phyloP scores from a whole-genome alignment of 2,797 vertebrate species.

The Bradypus variegatus region DNA sequence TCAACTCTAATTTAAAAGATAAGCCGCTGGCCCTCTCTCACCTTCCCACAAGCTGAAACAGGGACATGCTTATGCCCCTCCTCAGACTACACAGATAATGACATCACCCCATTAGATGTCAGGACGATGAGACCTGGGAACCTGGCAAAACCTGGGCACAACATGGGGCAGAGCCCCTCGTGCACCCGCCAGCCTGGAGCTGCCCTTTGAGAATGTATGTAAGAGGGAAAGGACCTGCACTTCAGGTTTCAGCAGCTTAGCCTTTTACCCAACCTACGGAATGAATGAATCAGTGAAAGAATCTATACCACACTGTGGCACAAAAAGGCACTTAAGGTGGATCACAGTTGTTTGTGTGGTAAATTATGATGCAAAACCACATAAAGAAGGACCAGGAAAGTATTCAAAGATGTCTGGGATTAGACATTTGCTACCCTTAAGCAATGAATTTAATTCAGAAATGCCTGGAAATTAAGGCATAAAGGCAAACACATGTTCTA shows the following conservation, averaged over 20 bases:
- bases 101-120: not conserved
- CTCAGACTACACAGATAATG: not conserved
- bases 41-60: not conserved
- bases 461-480: not conserved
- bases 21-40: not conserved
- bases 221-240: not conserved
- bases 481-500: not conserved
- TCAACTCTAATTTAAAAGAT: not conserved
- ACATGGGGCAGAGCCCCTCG: not conserved
- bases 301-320: not conserved
- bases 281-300: not conserved
- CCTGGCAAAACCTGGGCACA: not conserved
- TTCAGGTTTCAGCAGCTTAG: not conserved
- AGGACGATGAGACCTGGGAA: not conserved
- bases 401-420: not conserved
- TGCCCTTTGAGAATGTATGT: rapidly evolving
- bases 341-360: not conserved
- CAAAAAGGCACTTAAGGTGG: not conserved
- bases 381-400: not conserved
- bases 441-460: not conserved
- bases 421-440: not conserved
- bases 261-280: not conserved
- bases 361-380: not conserved
- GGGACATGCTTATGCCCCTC: not conserved
- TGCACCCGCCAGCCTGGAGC: not conserved